A percentile compares a stretch with the other conserved stretches of the same genome.
Evolutionary conservation across 2,113 vertebrate species (phyloP).

Genomic region (Eira barbara): DNA sequence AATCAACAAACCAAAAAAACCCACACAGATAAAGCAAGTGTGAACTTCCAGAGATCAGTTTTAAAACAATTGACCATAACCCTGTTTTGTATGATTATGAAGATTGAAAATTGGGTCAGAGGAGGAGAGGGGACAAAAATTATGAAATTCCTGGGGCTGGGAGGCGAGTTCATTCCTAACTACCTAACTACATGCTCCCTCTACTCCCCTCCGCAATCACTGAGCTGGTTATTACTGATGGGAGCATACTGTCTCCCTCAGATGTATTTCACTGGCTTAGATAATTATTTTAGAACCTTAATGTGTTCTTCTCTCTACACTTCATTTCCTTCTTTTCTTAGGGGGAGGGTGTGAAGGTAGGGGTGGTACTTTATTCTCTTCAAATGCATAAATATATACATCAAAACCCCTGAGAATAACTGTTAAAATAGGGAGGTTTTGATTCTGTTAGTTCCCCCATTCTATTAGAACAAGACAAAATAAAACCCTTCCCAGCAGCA

Average conservation of each 20-base stretch:
- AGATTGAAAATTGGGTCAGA: neutral
- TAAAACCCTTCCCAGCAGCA: neutral
- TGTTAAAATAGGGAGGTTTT: neutral
- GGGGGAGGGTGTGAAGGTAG: too few species aligned
- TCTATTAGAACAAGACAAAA: conserved; percentile 38
- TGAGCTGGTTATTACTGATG: neutral
- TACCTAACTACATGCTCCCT: neutral
- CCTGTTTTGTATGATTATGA: neutral
- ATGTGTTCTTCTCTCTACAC: neutral
- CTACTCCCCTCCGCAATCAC: neutral
- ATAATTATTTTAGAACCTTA: neutral
- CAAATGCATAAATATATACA: neutral
- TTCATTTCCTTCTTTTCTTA: neutral
- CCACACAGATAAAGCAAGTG: neutral
- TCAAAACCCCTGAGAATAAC: neutral
- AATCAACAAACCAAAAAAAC: neutral
- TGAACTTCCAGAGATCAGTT: neutral
- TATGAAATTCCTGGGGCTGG: neutral
- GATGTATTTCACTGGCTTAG: neutral
- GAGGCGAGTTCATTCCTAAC: neutral
- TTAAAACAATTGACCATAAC: neutral
- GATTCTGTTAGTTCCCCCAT: neutral
- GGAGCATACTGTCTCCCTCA: neutral
- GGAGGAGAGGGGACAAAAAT: neutral
- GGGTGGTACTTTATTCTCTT: neutral